Base-by-base conservation (phyloP, 1,140 invertebrate genomes). In the Drosophila nigrodunni region DNA sequence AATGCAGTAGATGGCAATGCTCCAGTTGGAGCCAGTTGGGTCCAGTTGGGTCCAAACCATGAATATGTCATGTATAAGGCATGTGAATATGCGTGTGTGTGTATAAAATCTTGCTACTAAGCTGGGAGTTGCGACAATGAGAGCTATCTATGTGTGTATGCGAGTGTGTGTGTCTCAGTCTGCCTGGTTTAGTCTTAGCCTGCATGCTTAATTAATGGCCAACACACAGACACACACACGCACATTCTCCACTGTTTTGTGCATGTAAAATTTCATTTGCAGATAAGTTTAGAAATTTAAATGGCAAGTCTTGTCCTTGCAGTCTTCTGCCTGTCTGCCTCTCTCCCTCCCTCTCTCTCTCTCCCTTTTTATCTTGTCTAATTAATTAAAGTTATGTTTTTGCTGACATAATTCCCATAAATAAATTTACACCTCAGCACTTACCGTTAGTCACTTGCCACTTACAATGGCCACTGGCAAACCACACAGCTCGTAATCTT, bases 311-410 rank as follows among this genome's bases (percentile, higher is more conserved):
- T 44, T 34, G 25, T 13, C 13, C 41, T 25, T 8, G 15, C 21
- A 52, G 35, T 21, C 21, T 65, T 65, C 49, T 11, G 39, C 39
- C 44, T 44, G 21, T 44, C 68, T 58, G 2, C 4, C 25, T 30
- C 25, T 30, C 25, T 30, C 25, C 25, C 25, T 5, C 25, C 6
- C 25, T 2, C 25, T 30, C 25, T 30, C 25, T 30, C 25, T 30
- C 25, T 30, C 25, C 6, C 25, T 30, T 6, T 80, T 83, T 82
- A 82, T 87, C 79, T 79, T 77, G 80, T 87, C 82, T 83, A 88
- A 87, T 88, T 87, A 88, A 88, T 88, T 82, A 77, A 88, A 88
- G 66, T 88, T 79, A 87, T 82, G 76, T 70, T 79, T 74, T 74
- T 82, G 83, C 83, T 87, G 82, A 87, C 82, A 85, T 62, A 62